These are phyloP conservation scores for Tarsius wallacei DNA, from an alignment of 2,797 vertebrate genomes.

Conservation along the genomic window DNA sequence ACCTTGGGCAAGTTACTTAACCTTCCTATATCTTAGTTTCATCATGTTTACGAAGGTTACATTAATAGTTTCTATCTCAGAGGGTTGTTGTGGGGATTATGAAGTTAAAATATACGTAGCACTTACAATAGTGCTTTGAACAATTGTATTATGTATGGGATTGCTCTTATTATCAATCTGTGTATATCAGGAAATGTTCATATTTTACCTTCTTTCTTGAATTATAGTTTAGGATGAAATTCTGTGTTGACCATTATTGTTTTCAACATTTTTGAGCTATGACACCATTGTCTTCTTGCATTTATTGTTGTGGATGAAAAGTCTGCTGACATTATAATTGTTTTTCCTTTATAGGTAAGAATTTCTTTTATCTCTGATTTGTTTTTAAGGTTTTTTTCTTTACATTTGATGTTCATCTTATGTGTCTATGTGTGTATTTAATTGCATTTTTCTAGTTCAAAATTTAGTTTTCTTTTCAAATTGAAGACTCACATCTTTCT, in stretches of 20 bases:
- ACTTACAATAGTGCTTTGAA: not conserved
- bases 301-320: not conserved
- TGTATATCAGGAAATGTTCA: not conserved
- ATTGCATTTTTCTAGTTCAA: conserved; percentile 35
- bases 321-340: not conserved
- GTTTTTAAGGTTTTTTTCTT: conserved; percentile 35
- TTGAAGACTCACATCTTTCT: not conserved
- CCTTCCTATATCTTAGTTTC: not conserved
- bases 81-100: not conserved
- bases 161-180: conserved; percentile 39
- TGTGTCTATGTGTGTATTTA: not conserved
- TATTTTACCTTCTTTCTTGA: conserved; percentile 32
- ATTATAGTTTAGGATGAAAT: not conserved
- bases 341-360: conserved; percentile 5
- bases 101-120: conserved; percentile 43
- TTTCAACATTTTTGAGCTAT: conserved; percentile 21
- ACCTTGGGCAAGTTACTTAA: not conserved
- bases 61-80: conserved; percentile 12
- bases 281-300: not conserved
- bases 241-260: not conserved
- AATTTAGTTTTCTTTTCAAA: not conserved
- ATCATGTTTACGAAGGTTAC: not conserved
- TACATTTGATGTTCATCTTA: not conserved
- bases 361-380: conserved; percentile 38
- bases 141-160: not conserved